phyloP scores from a whole-genome alignment of 2,888 invertebrate genomes.

The Linhomoeus sp. region DNA sequence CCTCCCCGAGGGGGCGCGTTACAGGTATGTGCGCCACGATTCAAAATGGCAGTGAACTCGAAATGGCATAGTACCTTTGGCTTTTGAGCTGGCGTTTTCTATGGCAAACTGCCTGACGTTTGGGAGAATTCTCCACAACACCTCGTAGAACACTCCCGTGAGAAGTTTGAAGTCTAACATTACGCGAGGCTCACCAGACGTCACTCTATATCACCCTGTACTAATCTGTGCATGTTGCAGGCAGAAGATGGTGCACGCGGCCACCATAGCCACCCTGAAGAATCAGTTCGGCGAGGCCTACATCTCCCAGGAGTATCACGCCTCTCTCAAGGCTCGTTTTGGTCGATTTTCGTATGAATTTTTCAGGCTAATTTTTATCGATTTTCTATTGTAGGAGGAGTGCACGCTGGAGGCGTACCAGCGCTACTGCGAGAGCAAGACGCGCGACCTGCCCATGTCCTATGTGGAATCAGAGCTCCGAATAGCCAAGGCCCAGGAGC shows the following conservation, averaged over 20 bases:
- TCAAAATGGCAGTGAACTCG: no score
- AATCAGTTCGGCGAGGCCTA: slow-evolving; percentile 82
- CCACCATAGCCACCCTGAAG: slow-evolving; percentile 87
- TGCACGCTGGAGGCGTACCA: slow-evolving; percentile 58
- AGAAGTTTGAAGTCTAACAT: no score
- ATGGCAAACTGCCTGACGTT: no score
- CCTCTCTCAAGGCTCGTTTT: slow-evolving; percentile 48
- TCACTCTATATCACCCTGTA: neutral
- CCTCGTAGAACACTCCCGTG: no score
- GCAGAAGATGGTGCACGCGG: slow-evolving; percentile 93
- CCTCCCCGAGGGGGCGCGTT: no score
- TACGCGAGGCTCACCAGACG: no score
- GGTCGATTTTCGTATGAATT: slow-evolving; percentile 1
- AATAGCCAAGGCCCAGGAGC: slow-evolving; percentile 29
- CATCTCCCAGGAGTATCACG: slow-evolving; percentile 83
- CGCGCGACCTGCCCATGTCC: slow-evolving; percentile 73
- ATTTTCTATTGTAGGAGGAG: slow-evolving; percentile 42
- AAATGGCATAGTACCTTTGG: no score
- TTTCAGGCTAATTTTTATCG: neutral
- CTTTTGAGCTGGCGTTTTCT: no score
- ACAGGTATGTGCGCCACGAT: no score
- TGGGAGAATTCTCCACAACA: no score
- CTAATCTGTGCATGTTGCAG: slow-evolving; percentile 36
- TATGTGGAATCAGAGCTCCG: slow-evolving; percentile 34
- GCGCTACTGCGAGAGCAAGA: slow-evolving; percentile 51